Evolutionary conservation across 2,888 invertebrate genomes (phyloP), one percentile per base, ranked within the genome.

Genomic region (Caenorhabditis japonica): DNA sequence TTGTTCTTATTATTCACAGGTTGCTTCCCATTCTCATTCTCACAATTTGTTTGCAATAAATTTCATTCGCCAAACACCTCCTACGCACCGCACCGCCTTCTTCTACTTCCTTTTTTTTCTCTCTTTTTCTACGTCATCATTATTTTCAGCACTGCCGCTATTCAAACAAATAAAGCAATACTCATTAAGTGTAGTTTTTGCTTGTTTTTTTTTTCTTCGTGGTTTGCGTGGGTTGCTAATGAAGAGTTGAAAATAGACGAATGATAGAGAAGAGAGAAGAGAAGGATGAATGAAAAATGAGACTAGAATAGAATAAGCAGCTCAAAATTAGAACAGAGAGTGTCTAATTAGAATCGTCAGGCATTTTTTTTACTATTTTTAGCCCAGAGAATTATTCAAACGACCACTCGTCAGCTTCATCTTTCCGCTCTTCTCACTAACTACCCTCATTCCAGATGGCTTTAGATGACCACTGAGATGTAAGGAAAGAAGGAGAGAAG

Each of bases 311-410:
- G n/a, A n/a, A n/a, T n/a, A n/a, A n/a, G 13, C 8, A 13, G 12
- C 7, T 25, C 53, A 21, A 39, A 39, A 53, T 51, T 51, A 46
- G 56, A 36, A 34, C n/a, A n/a, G n/a, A n/a, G n/a, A n/a, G n/a
- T 33, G 38, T 64, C 55, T 55, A 64, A 64, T 64, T 64, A 56
- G 64, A 64, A 17, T 10, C 13, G 10, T 30, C 27, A 13, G 23
- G 15, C 30, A 3, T 15, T 17, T 33, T 12, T 17, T 2, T 21
- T 19, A 30, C 49, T 49, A 49, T 49, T 49, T 49, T 49, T 36
- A 17, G 49, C n/a, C n/a, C n/a, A n/a, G n/a, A n/a, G n/a, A 47
- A 30, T 27, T 33, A 21, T 25, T 15, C 25, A n/a, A 13, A 19
- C n/a, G n/a, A n/a, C n/a, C n/a, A n/a, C n/a, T n/a, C n/a, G n/a